phyloP scores from a whole-genome alignment of 35 echinoderm and acorn worm genomes.

The Amphiura filiformis region DNA sequence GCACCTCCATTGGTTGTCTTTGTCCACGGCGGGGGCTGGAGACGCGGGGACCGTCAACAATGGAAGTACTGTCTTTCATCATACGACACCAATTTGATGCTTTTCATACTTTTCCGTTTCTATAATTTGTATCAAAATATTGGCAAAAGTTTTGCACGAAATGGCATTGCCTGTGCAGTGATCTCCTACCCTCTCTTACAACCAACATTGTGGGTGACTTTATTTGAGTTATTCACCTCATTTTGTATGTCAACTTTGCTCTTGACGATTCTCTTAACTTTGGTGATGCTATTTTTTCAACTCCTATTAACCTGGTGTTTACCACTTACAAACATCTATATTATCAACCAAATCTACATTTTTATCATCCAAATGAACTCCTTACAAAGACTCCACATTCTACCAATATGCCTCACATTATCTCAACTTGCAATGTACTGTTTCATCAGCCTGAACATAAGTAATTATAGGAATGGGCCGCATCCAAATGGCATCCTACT shows the following conservation, averaged over 20 bases:
- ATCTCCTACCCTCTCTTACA: conserved; percentile 25
- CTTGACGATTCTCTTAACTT: neutral
- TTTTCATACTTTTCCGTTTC: neutral
- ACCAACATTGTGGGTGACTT: neutral
- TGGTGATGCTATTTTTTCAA: neutral
- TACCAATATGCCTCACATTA: neutral
- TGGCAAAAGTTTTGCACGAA: conserved; percentile 15
- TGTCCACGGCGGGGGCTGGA: conserved; percentile 26
- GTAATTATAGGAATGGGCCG: neutral
- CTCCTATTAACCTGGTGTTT: neutral
- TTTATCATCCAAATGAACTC: too few species aligned
- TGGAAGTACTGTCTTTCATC: conserved; percentile 27
- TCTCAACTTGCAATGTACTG: neutral
- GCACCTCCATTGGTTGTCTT: conserved; percentile 16
- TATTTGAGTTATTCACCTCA: conserved; percentile 13
- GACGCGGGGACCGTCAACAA: conserved; percentile 13
- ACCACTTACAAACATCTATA: neutral
- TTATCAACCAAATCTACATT: neutral
- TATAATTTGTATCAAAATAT: conserved; percentile 10
- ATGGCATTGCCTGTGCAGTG: conserved; percentile 11
- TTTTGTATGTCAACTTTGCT: neutral
- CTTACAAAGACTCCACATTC: too few species aligned
- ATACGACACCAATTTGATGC: conserved; percentile 11
- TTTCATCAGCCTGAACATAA: neutral
- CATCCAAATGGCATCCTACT: neutral